These are phyloP conservation scores for Scaptomyza cyrtandrae DNA, from an alignment of 2,888 invertebrate genomes.

Conservation along the genomic window DNA sequence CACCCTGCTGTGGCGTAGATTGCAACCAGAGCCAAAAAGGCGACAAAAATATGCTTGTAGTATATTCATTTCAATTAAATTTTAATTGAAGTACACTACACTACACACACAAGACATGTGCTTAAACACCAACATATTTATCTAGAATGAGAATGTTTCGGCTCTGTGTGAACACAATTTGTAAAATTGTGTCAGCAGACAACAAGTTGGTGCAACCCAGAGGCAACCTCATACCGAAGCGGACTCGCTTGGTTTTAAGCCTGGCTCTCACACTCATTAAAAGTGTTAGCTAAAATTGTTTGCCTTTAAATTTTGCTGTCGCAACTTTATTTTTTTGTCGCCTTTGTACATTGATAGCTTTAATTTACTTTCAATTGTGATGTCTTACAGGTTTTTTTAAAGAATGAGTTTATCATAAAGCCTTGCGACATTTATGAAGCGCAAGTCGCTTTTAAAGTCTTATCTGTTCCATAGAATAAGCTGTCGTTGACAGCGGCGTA, in stretches of 20 bases:
- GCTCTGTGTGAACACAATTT: constrained; percentile 28
- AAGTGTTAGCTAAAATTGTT: constrained; percentile 46
- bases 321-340: constrained; percentile 11
- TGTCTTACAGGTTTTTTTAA: constrained; percentile 9
- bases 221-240: constrained; percentile 4
- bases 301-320: constrained; percentile 22
- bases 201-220: constrained; percentile 38
- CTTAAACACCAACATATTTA: constrained; percentile 15
- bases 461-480: constrained; percentile 28
- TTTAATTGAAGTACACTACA: constrained; percentile 74
- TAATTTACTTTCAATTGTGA: constrained; percentile 51
- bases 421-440: constrained; percentile 35
- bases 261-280: constrained; percentile 62
- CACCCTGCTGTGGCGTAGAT: constrained; percentile 38
- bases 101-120: constrained; percentile 35
- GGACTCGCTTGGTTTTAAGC: not conserved
- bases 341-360: constrained; percentile 20
- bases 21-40: constrained; percentile 48
- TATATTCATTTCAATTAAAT: constrained; percentile 77
- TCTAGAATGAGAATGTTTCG: constrained; percentile 8
- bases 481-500: constrained; percentile 46
- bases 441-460: constrained; percentile 30
- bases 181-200: constrained; percentile 73
- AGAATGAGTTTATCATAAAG: constrained; percentile 25
- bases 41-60: constrained; percentile 36